Conservation (phyloP, 2,888 invertebrate species). For the Tenthredo notha region DNA sequence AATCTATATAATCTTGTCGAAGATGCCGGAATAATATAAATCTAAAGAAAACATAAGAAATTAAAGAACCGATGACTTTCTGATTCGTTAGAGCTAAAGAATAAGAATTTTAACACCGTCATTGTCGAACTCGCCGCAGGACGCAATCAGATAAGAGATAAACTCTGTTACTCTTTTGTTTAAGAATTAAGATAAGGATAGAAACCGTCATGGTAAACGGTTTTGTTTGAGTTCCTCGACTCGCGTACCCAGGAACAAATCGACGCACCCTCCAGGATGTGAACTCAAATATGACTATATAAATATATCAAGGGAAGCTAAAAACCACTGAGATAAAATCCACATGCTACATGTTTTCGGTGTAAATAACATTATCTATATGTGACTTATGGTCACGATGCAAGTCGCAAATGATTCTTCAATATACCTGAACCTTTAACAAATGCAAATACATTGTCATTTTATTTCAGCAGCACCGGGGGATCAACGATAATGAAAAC, state of each 20-base stretch:
- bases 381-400: background rate
- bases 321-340: constrained; percentile 26
- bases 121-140: background rate
- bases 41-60: constrained; percentile 40
- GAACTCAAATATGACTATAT: constrained; percentile 64
- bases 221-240: constrained; percentile 64
- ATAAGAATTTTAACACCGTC: constrained; percentile 16
- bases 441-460: background rate
- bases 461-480: background rate
- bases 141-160: constrained; percentile 66
- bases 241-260: constrained; percentile 69
- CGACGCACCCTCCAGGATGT: constrained; percentile 64
- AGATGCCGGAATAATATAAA: background rate
- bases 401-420: background rate
- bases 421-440: background rate
- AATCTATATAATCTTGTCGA: constrained; percentile 10
- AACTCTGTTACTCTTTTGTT: constrained; percentile 64
- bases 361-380: background rate
- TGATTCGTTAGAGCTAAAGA: background rate
- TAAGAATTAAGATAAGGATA: constrained; percentile 69
- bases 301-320: constrained; percentile 40
- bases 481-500: constrained; percentile 34
- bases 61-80: constrained; percentile 17
- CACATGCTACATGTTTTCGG: background rate
- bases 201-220: constrained; percentile 27